Evolutionary conservation across 92 coral and sea anemone species (phyloP), one percentile per base, ranked within the genome.

Genomic region (Palythoa caribaeorum): DNA sequence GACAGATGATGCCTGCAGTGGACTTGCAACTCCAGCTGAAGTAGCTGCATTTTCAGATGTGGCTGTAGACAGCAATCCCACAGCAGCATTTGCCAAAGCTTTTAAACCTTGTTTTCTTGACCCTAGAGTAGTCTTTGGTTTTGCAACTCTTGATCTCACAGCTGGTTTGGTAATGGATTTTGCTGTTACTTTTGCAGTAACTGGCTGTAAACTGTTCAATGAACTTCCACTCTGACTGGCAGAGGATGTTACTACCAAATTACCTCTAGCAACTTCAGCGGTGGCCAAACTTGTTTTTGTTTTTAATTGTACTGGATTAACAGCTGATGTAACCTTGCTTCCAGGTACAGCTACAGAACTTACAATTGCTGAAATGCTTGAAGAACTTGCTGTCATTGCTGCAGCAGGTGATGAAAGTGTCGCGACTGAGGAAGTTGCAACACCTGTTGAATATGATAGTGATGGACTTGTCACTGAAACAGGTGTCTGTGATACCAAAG

Each of bases 71-170:
- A 51, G 40, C 11, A 78, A 38, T 15, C 66, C 68, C 5, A 35
- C 76, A 9, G 86, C 59, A 9, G 76, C 75, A 66, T 51, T 47
- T 8, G 75, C 59, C 71, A 65, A 35, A 65, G 59, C 75, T 63
- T 81, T 81, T 17, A 40, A 15, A 16, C 96, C 96, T 78, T 91
- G 98, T 20, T 87, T 86, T 57, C 92, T 94, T 75, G 92, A 83
- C 38, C 90, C 62, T 36, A 88, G 77, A n/a, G 83, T 50, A 6
- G 59, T 76, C 36, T 79, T 59, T 53, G 90, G 55, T 54, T 85
- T 85, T 66, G 65, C 36, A 4, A 72, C 35, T 90, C 84, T 90
- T 16, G 83, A 73, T 75, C 78, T 88, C 13, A 72, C 51, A 44
- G 73, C 80, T 71, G 84, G 55, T 13, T 88, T 90, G 84, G 87